Evolutionary conservation across 2,113 vertebrate genomes (phyloP), one percentile per base, ranked within the genome.

Genomic region (Copsychus sechellarum): DNA sequence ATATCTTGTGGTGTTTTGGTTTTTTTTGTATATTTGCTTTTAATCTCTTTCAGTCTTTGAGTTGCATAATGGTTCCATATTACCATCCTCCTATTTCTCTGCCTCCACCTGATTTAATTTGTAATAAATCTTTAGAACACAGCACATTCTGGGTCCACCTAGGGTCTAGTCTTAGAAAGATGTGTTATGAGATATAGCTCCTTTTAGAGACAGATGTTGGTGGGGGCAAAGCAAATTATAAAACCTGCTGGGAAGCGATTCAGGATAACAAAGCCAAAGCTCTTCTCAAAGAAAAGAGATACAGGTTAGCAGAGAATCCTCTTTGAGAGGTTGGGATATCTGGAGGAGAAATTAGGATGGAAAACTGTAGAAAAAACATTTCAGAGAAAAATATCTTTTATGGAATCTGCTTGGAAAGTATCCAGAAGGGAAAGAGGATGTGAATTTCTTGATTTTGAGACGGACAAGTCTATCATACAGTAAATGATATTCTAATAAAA

Each of bases 41-140:
- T 61, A 70, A 29, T 66, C 5, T 79, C 8, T 29, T 77, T 67
- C 38, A 12, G 9, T 61, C 29, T 86, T 72, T 65, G 8, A 36
- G 31, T 40, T 81, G 19, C 24, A 4, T 40, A n/a, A 53, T 0
- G 1, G 6, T 9, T 69, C 18, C 1, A 1, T 48, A 20, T 65
- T 36, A 17, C 3, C 20, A 31, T 33, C 14, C 7, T 25, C 10
- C 28, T 56, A n/a, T 58, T 90, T 81, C 25, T 20, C 31, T 81
- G 21, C 6, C 10, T 81, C 36, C 24, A 61, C 5, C 11, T 72
- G 16, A 48, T 47, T 83, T 88, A 56, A 69, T 12, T 36, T 70
- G 14, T 21, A 72, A 12, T 19, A 76, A 56, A 23, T 42, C 19
- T 66, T 70, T 28, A 53, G 38, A n/a, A n/a, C 6, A 26, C 14